These are phyloP conservation scores for Acleris laterana DNA, from an alignment of 2,888 invertebrate species.

Conservation along the genomic window DNA sequence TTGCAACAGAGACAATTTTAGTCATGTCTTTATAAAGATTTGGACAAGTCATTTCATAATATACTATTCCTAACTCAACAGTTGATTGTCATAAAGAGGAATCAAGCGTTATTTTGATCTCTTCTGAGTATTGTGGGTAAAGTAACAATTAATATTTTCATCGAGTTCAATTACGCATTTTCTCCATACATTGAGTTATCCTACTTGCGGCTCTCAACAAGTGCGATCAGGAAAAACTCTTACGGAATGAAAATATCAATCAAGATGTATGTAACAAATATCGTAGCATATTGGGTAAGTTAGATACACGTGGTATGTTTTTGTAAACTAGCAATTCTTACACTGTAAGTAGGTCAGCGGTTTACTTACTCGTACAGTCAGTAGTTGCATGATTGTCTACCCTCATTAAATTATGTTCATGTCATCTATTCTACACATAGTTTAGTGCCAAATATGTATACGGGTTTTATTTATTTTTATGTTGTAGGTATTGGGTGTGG, in stretches of 20 bases:
- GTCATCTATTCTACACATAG: constrained; percentile 10
- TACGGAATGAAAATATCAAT: constrained; percentile 9
- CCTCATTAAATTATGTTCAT: constrained; percentile 6
- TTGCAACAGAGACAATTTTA: too few relatives aligned
- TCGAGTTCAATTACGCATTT: background rate
- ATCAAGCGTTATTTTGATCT: too few relatives aligned
- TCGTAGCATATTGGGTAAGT: background rate
- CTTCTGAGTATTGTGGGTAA: too few relatives aligned
- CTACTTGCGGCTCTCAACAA: constrained; percentile 16
- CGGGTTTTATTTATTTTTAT: constrained; percentile 26
- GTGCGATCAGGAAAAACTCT: constrained; percentile 11
- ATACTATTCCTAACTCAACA: too few relatives aligned
- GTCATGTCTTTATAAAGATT: too few relatives aligned
- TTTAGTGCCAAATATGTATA: constrained; percentile 25
- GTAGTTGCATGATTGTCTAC: constrained; percentile 11
- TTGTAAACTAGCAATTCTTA: constrained; percentile 11
- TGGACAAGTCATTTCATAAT: too few relatives aligned
- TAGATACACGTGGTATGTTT: constrained; percentile 12
- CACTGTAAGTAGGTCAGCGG: constrained; percentile 5
- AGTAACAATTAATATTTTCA: background rate
- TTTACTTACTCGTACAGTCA: constrained; percentile 1
- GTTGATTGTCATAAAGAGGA: too few relatives aligned
- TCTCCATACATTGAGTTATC: background rate
- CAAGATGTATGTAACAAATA: constrained; percentile 4
- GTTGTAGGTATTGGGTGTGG: background rate